Conservation (phyloP, 2,888 invertebrate genomes). For the Fragum whitleyi region DNA sequence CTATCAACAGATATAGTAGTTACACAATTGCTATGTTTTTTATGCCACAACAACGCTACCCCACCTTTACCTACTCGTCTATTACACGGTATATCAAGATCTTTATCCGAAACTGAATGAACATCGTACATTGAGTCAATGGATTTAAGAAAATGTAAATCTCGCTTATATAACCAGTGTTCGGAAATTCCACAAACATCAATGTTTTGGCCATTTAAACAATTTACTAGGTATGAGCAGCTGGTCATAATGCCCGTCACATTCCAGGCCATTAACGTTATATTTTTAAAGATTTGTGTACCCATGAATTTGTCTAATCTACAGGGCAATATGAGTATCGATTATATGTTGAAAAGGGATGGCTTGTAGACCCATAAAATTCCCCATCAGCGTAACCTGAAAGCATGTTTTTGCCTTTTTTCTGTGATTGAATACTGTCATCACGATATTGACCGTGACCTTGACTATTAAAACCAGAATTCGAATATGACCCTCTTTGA, state of each 20-base stretch:
- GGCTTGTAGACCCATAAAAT: background rate
- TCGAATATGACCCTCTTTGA: background rate
- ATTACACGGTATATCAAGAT: background rate
- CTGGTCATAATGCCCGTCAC: background rate
- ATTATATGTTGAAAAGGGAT: background rate
- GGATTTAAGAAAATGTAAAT: background rate
- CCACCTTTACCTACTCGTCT: conserved; percentile 5
- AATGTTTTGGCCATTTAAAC: background rate
- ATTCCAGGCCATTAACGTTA: conserved; percentile 3
- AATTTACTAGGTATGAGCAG: background rate
- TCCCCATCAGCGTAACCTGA: background rate
- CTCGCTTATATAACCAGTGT: background rate
- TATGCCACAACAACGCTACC: background rate
- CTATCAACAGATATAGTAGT: background rate
- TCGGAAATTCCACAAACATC: background rate
- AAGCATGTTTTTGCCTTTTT: background rate
- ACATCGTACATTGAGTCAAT: background rate
- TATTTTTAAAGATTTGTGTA: background rate
- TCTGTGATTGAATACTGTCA: background rate
- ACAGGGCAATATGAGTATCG: background rate
- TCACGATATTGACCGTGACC: too few relatives aligned
- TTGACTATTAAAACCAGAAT: too few relatives aligned
- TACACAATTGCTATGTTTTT: background rate
- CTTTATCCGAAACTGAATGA: background rate
- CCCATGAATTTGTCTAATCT: conserved; percentile 1